phyloP scores from a whole-genome alignment of 2,888 invertebrate genomes.

The Oligia fasciuncula region DNA sequence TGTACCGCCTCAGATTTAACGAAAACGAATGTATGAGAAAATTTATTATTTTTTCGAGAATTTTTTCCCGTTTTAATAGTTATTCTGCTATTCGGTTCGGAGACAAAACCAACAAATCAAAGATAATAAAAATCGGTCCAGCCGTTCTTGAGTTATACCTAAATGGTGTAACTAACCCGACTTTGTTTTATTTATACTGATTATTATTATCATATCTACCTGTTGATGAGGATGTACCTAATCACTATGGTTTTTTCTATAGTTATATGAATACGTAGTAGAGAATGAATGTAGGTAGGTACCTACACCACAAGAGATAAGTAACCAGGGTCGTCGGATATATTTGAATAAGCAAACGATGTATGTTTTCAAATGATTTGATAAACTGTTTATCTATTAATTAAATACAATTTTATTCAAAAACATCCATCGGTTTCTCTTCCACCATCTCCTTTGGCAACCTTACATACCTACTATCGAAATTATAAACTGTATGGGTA shows the following conservation, averaged over 20 bases:
- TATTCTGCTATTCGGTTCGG: too few species aligned
- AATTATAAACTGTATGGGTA: background rate
- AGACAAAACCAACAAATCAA: too few species aligned
- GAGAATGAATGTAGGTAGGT: background rate
- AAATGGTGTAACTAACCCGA: too few species aligned
- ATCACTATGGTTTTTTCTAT: background rate
- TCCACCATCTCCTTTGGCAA: background rate
- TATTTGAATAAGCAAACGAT: background rate
- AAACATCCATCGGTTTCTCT: background rate
- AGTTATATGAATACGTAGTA: too few species aligned
- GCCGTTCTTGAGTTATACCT: too few species aligned
- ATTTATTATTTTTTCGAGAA: too few species aligned
- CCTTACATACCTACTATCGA: background rate
- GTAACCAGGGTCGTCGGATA: background rate
- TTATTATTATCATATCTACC: background rate
- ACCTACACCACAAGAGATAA: background rate
- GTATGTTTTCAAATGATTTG: too few species aligned
- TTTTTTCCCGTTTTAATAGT: too few species aligned
- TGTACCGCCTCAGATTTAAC: too few species aligned
- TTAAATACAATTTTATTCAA: background rate
- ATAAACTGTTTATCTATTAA: background rate
- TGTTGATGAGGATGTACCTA: background rate
- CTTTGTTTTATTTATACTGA: too few species aligned
- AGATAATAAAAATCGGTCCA: too few species aligned
- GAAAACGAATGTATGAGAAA: too few species aligned